Evolutionary conservation across 1,140 invertebrate genomes (phyloP), one percentile per base, ranked within the genome.

Genomic region (Bombus turneri): DNA sequence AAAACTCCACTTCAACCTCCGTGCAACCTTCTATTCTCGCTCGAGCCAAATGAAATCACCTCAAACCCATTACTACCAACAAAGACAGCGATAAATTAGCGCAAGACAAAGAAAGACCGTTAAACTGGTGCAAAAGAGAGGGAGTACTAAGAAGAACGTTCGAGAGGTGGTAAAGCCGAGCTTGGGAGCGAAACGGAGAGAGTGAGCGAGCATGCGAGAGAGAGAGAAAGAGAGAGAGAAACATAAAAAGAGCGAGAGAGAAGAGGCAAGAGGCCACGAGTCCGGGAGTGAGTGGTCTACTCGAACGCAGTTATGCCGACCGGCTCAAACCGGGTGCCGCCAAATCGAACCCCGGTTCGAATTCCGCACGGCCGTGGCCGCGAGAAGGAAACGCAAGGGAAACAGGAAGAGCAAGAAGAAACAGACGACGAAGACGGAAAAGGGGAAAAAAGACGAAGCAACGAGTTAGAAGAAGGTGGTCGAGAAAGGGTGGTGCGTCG

Each of bases 241-340:
- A 59, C 28, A 66, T 41, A 31, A n/a, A 41, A 28, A 31, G 59
- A 74, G n/a, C 28, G 43, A 76, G 59, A 68, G 71, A 68, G 37
- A 76, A 28, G 64, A 69, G 43, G 31, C 84, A 82, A 86, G 68
- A 88, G 78, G 59, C 41, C 69, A 72, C 83, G 88, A 88, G 79
- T 87, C 86, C 69, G 88, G 87, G 90, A 88, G 88, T 78, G 91
- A 91, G 87, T 86, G 87, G 85, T 91, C 91, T 86, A 85, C 91
- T 91, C 89, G 88, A 91, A 92, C 90, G 93, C 93, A 94, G 93
- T 94, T 92, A 94, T 94, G 92, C 93, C 93, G 92, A 92, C 91
- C 93, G 92, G 91, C 91, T 94, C 91, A 82, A 87, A 90, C 88
- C 85, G 91, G 88, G 89, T 91, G 89, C 89, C 91, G 90, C 90